Evolutionary conservation across 2,888 invertebrate genomes (phyloP), one percentile per base, ranked within the genome.

Genomic region (Stramonita haemastoma): DNA sequence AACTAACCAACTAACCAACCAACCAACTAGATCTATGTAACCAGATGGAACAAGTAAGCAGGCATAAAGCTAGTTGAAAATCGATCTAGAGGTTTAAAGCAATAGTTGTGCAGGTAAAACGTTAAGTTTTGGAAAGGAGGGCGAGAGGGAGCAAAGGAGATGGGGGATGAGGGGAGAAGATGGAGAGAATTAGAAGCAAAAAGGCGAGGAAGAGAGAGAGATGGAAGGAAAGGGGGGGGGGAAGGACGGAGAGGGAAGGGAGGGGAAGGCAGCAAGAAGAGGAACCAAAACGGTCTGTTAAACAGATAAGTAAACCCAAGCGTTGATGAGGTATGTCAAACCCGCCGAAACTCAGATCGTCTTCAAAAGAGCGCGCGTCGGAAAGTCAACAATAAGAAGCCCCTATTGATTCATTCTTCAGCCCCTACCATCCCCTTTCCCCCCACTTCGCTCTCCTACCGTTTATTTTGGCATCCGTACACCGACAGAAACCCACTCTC

Each of bases 311-410:
- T 26, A 89, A 79, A 22, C 56, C 17, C 22, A 46, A 32, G 26
- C 81, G 56, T 56, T 60, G 87, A 84, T n/a, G 84, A 84, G 73
- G n/a, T n/a, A 57, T 2, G 56, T 73, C 36, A 87, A 83, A 73
- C 32, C 83, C 86, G 84, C 87, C 66, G 57, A 73, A 85, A 77
- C 84, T 70, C 34, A 77, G 79, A 83, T 87, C 87, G 77, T 57
- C 73, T 79, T 85, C 87, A 84, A 89, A 79, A 87, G 84, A 56
- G 57, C 36, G 77, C 70, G 32, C 46, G 73, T 60, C 66, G 46
- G 85, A 89, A 90, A 89, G 90, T 90, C 89, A 90, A 89, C 79
- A 87, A 87, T 79, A 15, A 29, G 57, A 79, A 87, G 56, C 73
- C 87, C 56, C 81, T 87, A 87, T 79, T 87, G 87, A 87, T 79